phyloP scores from a whole-genome alignment of 2,113 vertebrate species.

The Podarcis muralis region DNA sequence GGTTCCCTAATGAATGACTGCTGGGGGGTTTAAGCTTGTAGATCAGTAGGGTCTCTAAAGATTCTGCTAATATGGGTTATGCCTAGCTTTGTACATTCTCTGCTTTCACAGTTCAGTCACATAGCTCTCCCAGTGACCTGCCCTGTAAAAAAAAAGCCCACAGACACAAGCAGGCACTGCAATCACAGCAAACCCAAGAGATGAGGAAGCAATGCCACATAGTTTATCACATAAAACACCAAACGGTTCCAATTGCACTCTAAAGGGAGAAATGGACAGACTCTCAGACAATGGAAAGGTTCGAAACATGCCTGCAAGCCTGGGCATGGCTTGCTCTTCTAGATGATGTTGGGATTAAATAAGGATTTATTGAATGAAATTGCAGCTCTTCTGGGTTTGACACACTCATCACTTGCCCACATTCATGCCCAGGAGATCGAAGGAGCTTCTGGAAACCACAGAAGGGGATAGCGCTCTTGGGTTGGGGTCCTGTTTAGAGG shows the following conservation, averaged over 20 bases:
- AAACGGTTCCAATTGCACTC: background rate
- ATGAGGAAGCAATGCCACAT: background rate
- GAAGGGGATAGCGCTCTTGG: too few species aligned
- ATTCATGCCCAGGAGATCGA: background rate
- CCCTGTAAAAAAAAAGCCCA: background rate
- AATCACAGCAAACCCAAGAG: background rate
- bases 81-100: too few species aligned
- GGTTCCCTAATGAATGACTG: background rate
- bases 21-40: background rate
- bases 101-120: background rate
- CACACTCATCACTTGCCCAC: background rate
- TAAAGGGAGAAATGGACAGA: background rate
- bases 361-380: background rate
- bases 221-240: background rate
- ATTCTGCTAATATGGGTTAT: background rate
- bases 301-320: background rate
- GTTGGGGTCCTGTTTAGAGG: too few species aligned
- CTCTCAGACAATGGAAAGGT: background rate
- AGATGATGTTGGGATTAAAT: too few species aligned
- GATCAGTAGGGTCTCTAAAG: background rate
- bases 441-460: too few species aligned
- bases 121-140: background rate
- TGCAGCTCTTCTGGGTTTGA: too few species aligned
- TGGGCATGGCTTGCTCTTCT: too few species aligned
- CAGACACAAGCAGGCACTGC: background rate